Evolutionary conservation across 2,113 vertebrate species (phyloP), one percentile per base, ranked within the genome.

Genomic region (Cavia porcellus): DNA sequence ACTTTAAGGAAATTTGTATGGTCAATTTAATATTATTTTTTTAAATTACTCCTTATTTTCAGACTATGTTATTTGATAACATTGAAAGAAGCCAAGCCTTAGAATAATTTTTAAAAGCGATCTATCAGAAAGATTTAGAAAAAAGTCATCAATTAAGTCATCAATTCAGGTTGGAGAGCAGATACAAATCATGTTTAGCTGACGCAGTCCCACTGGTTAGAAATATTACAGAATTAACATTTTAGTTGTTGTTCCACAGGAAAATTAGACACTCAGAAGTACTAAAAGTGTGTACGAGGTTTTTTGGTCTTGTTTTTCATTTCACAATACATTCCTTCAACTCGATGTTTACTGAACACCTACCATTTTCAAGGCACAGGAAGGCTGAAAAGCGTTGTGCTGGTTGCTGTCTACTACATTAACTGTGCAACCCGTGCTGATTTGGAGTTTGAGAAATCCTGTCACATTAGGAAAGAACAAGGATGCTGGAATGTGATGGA

Each of bases 321-420:
- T 68, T 81, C 93, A 59, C 30, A 95, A 77, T 72, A 75, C 1
- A 84, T 42, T 88, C 80, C 84, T 68, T 88, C 25, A 94, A 94
- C 38, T 62, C 74, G 82, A 84, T 84, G 92, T 55, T 90, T 85
- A 62, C 62, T 90, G 35, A 82, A 55, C 14, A 38, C 7, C 20
- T 81, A 80, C 13, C 42, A 75, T 95, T 68, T 96, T 89, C 32
- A 82, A 91, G 72, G n/a, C 32, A 86, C 0, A 45, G 47, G 92
- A 25, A 47, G 50, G 42, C 47, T 81, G 30, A 64, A 57, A 8
- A 87, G 47, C 50, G 0, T 35, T 80, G 9, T 55, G 8, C 7
- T 86, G n/a, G 28, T 38, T 91, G 13, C 75, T 86, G 93, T 8
- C 82, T 17, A 77, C 17, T 90, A 77, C 72, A 79, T 12, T 83